phyloP scores from a whole-genome alignment of 2,797 vertebrate species.

The Lutjanus argentimaculatus region DNA sequence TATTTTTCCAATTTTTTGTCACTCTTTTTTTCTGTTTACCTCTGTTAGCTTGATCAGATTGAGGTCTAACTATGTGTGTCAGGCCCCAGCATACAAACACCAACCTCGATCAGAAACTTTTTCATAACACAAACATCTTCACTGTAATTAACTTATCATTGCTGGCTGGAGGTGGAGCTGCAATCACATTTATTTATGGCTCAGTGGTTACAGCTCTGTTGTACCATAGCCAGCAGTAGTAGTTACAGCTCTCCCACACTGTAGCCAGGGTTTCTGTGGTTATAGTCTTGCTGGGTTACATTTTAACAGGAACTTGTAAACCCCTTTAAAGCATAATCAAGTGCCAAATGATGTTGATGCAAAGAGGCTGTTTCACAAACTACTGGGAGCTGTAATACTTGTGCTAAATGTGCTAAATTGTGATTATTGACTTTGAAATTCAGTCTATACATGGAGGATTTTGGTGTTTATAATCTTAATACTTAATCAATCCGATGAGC shows the following conservation, averaged over 20 bases:
- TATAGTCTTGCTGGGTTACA: not conserved
- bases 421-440: not conserved
- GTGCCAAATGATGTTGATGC: not conserved
- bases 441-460: not conserved
- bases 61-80: not conserved
- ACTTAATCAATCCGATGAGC: not conserved
- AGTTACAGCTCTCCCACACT: constrained; percentile 6
- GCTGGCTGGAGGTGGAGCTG: constrained; percentile 27
- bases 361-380: not conserved
- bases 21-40: too few relatives aligned
- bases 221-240: not conserved
- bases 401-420: not conserved
- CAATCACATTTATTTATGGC: constrained; percentile 26
- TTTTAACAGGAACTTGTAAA: not conserved
- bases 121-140: constrained; percentile 12
- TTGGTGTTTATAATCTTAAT: not conserved
- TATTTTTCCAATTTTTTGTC: too few relatives aligned
- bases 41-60: not conserved
- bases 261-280: not conserved
- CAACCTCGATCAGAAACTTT: not conserved
- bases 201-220: constrained; percentile 31
- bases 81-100: not conserved
- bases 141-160: constrained; percentile 26
- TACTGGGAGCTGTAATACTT: not conserved
- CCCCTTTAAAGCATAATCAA: not conserved